These are phyloP conservation scores for Nezara viridula DNA, from an alignment of 2,888 invertebrate genomes.

Conservation along the genomic window DNA sequence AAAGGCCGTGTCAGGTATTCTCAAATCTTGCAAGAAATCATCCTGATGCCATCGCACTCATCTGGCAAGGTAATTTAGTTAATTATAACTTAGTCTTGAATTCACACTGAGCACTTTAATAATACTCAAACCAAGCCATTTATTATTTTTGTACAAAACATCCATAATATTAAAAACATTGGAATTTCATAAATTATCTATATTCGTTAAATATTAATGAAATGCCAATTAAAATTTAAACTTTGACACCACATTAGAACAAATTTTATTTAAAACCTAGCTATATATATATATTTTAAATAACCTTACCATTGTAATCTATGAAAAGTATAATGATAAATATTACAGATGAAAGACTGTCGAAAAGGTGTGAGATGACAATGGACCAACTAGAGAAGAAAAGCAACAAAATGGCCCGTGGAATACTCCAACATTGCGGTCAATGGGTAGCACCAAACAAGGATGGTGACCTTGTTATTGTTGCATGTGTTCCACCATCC, in stretches of 20 bases:
- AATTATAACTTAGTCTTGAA: too few species aligned
- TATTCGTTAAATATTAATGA: too few species aligned
- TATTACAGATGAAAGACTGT: not conserved
- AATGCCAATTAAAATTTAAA: too few species aligned
- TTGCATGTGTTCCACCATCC: constrained; percentile 84
- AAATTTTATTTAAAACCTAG: too few species aligned
- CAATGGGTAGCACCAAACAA: constrained; percentile 69
- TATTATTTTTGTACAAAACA: too few species aligned
- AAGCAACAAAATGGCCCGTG: constrained; percentile 60
- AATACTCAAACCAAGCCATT: too few species aligned
- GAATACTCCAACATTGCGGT: constrained; percentile 49
- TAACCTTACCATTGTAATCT: too few species aligned
- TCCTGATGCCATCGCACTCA: constrained; percentile 74
- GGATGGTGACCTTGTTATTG: constrained; percentile 82
- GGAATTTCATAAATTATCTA: too few species aligned
- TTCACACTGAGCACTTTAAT: too few species aligned
- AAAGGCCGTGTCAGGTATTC: constrained; percentile 73
- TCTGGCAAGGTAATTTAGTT: constrained; percentile 70
- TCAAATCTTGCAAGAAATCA: constrained; percentile 72
- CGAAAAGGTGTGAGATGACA: not conserved
- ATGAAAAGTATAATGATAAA: not conserved
- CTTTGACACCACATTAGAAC: too few species aligned
- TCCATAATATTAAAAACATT: too few species aligned
- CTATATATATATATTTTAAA: too few species aligned
- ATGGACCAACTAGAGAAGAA: constrained; percentile 57